A percentile compares a stretch with the other conserved stretches of the same genome.
These are phyloP conservation scores for Luehdorfia chinensis DNA, from an alignment of 1,140 invertebrate species.

Conservation along the genomic window DNA sequence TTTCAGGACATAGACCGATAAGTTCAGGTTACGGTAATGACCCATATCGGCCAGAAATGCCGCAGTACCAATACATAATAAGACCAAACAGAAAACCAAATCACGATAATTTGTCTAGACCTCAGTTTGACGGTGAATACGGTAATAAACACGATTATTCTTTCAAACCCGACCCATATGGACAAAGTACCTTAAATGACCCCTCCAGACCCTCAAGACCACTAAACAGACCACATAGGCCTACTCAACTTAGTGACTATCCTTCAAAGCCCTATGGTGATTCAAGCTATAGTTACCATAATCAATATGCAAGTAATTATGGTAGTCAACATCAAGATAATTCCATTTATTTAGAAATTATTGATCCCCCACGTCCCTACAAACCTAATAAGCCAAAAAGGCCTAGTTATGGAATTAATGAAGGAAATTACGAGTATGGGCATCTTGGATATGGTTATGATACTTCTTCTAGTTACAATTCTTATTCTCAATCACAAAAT, in stretches of 20 bases:
- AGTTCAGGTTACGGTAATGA: conserved; percentile 26
- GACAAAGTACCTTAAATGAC: conserved; percentile 24
- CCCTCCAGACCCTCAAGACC: conserved; percentile 41
- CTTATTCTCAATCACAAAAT: conserved; percentile 35
- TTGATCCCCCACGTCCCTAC: conserved; percentile 57
- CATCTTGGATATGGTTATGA: conserved; percentile 32
- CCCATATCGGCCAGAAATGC: conserved; percentile 34
- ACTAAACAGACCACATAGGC: too few species aligned
- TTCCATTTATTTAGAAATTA: conserved; percentile 57
- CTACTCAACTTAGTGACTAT: conserved; percentile 9
- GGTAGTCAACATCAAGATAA: conserved; percentile 50
- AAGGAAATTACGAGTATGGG: conserved; percentile 36
- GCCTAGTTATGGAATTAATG: conserved; percentile 32
- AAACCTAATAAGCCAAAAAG: conserved; percentile 33
- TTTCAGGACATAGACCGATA: conserved; percentile 42
- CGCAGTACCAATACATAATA: conserved; percentile 52
- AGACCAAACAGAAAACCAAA: conserved; percentile 53
- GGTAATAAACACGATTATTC: conserved; percentile 31
- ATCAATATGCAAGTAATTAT: conserved; percentile 55
- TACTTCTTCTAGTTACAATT: conserved; percentile 38
- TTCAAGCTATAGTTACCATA: conserved; percentile 42
- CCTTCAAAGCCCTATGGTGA: conserved; percentile 28
- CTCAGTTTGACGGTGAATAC: conserved; percentile 31
- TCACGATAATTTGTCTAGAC: conserved; percentile 18
- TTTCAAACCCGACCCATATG: conserved; percentile 28